A percentile compares a stretch with the other conserved stretches of the same genome.
phyloP scores from a whole-genome alignment of 1,140 invertebrate genomes.

The Gonioctena quinquepunctata region DNA sequence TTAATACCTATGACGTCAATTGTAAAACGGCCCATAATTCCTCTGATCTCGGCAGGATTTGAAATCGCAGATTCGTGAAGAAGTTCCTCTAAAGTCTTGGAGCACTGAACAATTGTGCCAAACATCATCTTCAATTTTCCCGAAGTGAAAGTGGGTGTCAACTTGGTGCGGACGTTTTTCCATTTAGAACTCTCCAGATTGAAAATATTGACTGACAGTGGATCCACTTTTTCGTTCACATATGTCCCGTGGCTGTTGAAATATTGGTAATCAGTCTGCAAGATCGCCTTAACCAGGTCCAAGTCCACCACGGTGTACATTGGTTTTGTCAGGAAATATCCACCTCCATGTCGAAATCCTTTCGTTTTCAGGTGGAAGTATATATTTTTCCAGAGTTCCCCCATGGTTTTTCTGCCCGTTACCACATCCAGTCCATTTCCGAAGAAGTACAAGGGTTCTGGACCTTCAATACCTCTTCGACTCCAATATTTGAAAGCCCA shows the following conservation, averaged over 20 bases:
- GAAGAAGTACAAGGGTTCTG: background rate
- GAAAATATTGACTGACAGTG: conserved; percentile 58
- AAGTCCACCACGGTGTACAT: conserved; percentile 51
- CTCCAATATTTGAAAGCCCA: background rate
- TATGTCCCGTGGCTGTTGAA: conserved; percentile 56
- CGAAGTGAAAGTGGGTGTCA: conserved; percentile 59
- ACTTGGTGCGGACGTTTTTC: conserved; percentile 55
- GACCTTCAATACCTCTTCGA: background rate
- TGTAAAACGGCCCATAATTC: conserved; percentile 22
- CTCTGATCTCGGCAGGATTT: conserved; percentile 9
- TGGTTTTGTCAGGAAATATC: conserved; percentile 9
- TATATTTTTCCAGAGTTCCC: background rate
- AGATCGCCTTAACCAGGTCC: conserved; percentile 55
- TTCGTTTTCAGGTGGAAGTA: background rate
- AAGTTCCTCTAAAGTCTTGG: background rate
- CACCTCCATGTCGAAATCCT: background rate
- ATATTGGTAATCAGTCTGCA: conserved; percentile 57
- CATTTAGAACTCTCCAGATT: conserved; percentile 54
- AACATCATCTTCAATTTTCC: conserved; percentile 56
- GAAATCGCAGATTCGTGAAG: background rate
- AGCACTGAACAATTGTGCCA: conserved; percentile 9
- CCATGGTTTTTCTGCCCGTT: background rate
- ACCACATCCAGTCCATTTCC: background rate
- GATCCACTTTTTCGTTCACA: conserved; percentile 54
- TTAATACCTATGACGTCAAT: conserved; percentile 52